A percentile compares a stretch with the other conserved stretches of the same genome.
Conservation (phyloP, 2,888 invertebrate species). For the Ochlodes sylvanus region DNA sequence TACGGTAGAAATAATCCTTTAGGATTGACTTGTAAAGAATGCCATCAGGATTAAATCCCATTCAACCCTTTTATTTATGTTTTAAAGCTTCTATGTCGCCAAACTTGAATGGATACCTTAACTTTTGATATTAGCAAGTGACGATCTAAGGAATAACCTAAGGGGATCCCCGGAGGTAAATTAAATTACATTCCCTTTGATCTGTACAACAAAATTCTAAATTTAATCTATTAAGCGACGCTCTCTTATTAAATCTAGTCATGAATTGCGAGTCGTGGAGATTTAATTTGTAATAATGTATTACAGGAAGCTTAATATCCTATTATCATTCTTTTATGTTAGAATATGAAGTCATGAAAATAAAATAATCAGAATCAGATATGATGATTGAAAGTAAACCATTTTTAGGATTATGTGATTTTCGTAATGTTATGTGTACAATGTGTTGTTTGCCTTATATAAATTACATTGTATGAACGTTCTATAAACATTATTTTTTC, state of each 20-base stretch:
- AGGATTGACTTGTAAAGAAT: conserved; percentile 30
- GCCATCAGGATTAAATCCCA: conserved; percentile 1
- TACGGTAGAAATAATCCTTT: not conserved
- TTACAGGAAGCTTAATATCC: conserved; percentile 10
- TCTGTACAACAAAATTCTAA: conserved; percentile 43
- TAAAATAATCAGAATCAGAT: too few relatives aligned
- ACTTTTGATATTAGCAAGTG: conserved; percentile 44
- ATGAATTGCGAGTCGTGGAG: conserved; percentile 26
- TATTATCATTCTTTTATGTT: conserved; percentile 10
- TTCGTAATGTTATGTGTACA: too few relatives aligned
- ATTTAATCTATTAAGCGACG: conserved; percentile 45
- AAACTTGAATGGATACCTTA: conserved; percentile 42
- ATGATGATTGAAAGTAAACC: too few relatives aligned
- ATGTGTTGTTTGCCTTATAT: too few relatives aligned
- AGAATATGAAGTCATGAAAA: too few relatives aligned
- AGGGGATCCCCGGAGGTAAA: conserved; percentile 39
- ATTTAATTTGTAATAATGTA: conserved; percentile 41
- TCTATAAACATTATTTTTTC: too few relatives aligned
- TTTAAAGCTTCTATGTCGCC: conserved; percentile 27
- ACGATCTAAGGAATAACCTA: conserved; percentile 43
- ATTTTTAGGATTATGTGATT: too few relatives aligned
- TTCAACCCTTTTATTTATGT: conserved; percentile 26
- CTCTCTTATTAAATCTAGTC: conserved; percentile 40
- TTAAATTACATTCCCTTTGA: conserved; percentile 52
- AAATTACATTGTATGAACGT: too few relatives aligned